Evolutionary conservation across 1,140 invertebrate species (phyloP).

Genomic region (Vanessa atalanta): DNA sequence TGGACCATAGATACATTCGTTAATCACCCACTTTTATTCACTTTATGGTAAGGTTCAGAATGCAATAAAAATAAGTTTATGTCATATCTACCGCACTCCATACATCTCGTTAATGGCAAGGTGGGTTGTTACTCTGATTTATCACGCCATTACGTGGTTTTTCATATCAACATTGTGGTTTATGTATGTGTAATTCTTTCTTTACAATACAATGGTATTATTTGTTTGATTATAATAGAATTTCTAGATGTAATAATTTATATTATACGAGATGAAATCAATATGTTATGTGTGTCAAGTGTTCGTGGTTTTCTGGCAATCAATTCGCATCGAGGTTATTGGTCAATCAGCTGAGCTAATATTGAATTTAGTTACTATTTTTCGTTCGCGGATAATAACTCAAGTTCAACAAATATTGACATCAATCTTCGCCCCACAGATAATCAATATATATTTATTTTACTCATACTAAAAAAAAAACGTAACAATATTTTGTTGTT

Average conservation of each 20-base stretch:
- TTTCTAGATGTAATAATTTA: no score
- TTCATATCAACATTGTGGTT: conserved; percentile 24
- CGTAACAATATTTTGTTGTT: background rate
- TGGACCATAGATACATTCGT: conserved; percentile 17
- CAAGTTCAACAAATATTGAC: conserved; percentile 15
- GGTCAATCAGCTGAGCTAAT: conserved; percentile 15
- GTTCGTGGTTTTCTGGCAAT: conserved; percentile 3
- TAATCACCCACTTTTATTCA: background rate
- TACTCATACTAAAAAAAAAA: background rate
- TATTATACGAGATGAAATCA: background rate
- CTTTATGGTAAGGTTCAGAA: conserved; percentile 16
- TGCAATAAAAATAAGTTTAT: conserved; percentile 20
- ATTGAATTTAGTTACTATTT: conserved; percentile 19
- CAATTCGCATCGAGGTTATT: conserved; percentile 14
- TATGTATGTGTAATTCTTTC: conserved; percentile 14
- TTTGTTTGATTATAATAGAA: background rate
- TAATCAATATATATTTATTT: background rate
- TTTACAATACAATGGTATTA: background rate
- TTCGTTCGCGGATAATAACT: conserved; percentile 17
- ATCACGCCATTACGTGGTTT: conserved; percentile 27
- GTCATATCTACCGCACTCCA: background rate
- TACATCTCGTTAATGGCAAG: conserved; percentile 24
- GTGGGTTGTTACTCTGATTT: conserved; percentile 27
- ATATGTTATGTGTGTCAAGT: background rate
- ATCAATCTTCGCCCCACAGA: background rate